Conservation (phyloP, 2,888 invertebrate species). For the Trimorus sp. region DNA sequence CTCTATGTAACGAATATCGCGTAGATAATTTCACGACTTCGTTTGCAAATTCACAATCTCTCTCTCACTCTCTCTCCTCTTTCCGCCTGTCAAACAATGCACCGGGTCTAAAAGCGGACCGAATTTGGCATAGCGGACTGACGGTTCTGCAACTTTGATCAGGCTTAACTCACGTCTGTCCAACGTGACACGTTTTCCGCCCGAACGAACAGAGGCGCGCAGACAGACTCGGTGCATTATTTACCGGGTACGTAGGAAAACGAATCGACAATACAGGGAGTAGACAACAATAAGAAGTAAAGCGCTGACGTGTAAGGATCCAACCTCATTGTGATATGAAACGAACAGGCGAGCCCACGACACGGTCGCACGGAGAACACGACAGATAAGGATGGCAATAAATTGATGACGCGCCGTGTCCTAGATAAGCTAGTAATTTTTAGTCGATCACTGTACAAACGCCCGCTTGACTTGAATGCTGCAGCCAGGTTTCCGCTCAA, state of each 20-base stretch:
- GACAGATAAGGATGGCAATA: constrained; percentile 60
- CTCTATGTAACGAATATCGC: constrained; percentile 72
- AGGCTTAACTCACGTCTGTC: too few relatives aligned
- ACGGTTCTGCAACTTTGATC: too few relatives aligned
- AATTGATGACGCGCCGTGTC: constrained; percentile 45
- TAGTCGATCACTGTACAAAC: constrained; percentile 34
- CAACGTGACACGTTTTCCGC: too few relatives aligned
- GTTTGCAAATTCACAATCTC: constrained; percentile 49
- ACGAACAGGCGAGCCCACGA: constrained; percentile 63
- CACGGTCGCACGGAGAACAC: constrained; percentile 56
- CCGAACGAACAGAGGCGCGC: too few relatives aligned
- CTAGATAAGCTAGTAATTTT: constrained; percentile 56
- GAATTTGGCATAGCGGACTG: too few relatives aligned
- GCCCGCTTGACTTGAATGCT: constrained; percentile 24
- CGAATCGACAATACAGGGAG: constrained; percentile 82
- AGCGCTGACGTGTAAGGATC: constrained; percentile 75
- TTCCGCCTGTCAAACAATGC: not conserved
- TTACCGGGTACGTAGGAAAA: constrained; percentile 57
- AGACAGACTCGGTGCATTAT: too few relatives aligned
- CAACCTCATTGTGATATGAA: constrained; percentile 79
- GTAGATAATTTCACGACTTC: constrained; percentile 57
- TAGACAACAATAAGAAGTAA: constrained; percentile 80
- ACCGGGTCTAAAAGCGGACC: not conserved
- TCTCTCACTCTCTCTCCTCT: constrained; percentile 15
- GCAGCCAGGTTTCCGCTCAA: constrained; percentile 51